A percentile compares a stretch with the other conserved stretches of the same genome.
These are phyloP conservation scores for Megalops atlanticus DNA, from an alignment of 2,113 vertebrate genomes.

Conservation along the genomic window DNA sequence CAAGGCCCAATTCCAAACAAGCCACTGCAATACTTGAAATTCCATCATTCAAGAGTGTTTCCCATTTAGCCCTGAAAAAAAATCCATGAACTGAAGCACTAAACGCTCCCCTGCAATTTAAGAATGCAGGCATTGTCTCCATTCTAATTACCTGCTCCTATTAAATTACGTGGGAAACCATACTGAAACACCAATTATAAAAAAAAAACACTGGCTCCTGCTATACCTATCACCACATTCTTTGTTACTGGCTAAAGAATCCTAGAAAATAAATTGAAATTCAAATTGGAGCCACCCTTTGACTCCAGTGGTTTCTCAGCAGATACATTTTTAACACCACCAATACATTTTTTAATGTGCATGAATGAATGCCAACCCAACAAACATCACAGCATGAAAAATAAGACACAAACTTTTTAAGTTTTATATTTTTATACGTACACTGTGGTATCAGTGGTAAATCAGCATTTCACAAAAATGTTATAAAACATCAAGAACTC, in stretches of 20 bases:
- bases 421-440: constrained; percentile 37
- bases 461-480: constrained; percentile 46
- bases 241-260: neutral
- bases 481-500: constrained; percentile 14
- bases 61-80: constrained; percentile 2
- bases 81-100: neutral
- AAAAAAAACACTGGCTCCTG: neutral
- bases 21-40: neutral
- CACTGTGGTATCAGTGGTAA: constrained; percentile 36
- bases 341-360: neutral
- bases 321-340: neutral
- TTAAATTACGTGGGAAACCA: neutral
- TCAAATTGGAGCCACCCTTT: neutral
- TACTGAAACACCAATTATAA: neutral
- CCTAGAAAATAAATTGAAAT: neutral
- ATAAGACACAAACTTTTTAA: neutral
- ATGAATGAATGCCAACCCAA: neutral
- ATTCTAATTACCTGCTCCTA: neutral
- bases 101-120: neutral
- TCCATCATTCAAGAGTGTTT: constrained; percentile 1
- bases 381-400: neutral
- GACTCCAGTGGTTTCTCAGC: neutral
- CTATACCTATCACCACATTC: neutral
- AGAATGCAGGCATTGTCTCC: neutral
- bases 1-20: constrained; percentile 18